Evolutionary conservation across 92 coral and sea anemone genomes (phyloP), one percentile per base, ranked within the genome.

Genomic region (Porites divaricata): DNA sequence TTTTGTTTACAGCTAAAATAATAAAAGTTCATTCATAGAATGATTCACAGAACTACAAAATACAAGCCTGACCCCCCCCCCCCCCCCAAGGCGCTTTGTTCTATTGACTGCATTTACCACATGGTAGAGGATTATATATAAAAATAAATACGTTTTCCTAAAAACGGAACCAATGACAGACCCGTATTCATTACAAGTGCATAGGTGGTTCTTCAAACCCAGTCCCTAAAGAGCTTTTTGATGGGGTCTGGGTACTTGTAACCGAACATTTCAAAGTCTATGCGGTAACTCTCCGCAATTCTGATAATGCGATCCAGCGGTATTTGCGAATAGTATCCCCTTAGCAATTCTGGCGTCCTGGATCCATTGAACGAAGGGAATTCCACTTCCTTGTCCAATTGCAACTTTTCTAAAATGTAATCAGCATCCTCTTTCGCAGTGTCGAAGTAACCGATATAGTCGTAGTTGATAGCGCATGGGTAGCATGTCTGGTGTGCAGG

Each of bases 251-350:
- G 84, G 67, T 67, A 80, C 20, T 67, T 26, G 76, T 52, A 80
- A 66, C 75, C 67, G 69, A 80, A 80, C 84, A 80, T 68, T 10
- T 80, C 76, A 20, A 80, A 80, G 75, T 80, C 84, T 16, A 14
- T 57, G 24, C 84, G 84, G 76, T 68, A 80, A 14, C 16, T 68
- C 28, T 80, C 84, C 10, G 66, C 23, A 54, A 68, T 66, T 67
- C 66, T 80, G 14, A 52, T 26, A 68, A 80, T 54, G 1, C 75
- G 84, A 26, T 80, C 66, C 23, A 67, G 75, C 0, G 84, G 84
- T 26, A 80, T 67, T 16, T 80, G 76, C 7, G 84, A 80, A 80
- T 67, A 80, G 64, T 67, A 45, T 67, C 6, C 35, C 75, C 56
- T 59, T 23, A 80, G 75, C 53, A 17, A 6, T 12, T 24, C 50